Evolutionary conservation across 2,888 invertebrate genomes (phyloP), one percentile per base, ranked within the genome.

Genomic region (Hyles lineata): DNA sequence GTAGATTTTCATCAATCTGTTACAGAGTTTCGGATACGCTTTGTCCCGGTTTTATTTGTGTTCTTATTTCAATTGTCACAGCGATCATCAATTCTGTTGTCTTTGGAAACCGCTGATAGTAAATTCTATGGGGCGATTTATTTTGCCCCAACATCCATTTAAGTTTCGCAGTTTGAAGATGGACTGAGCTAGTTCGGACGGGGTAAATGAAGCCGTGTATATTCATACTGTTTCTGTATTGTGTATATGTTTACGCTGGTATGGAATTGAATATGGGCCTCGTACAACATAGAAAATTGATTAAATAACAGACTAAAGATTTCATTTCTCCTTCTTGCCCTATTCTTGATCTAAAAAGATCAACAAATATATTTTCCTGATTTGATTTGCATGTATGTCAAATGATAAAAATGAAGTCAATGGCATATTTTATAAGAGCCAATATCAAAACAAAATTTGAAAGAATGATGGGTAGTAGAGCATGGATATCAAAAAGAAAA

Each of bases 61-160:
- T 83, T 82, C 80, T 83, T 83, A 84, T 84, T 83, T 83, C 84
- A 83, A 85, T 85, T 79, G 78, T 80, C 76, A 76, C 73, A 62
- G 70, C 75, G 67, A 77, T 80, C 77, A 82, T 80, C 76, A 76
- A 79, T 82, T 79, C 70, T 77, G 73, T 76, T 78, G 77, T 79
- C 75, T 75, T 55, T 78, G 74, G 73, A 59, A 71, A 69, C 71
- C 71, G 60, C 71, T 59, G 61, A 73, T 73, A 73, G 62, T 73
- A 70, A 73, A 72, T 73, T 58, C 62, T 50, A 73, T 52, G 70
- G 61, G 55, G 70, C 70, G 55, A 73, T 73, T 73, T 70, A 73
- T 73, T 60, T 73, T 35, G 61, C 32, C 25, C 70, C 61, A 70
- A 55, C 67, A 67, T 67, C 67, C 67, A 50, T 67, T 67, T 50